A percentile compares a stretch with the other conserved stretches of the same genome.
Conservation (phyloP, 2,113 vertebrate species). For the Syngnathus scovelli region DNA sequence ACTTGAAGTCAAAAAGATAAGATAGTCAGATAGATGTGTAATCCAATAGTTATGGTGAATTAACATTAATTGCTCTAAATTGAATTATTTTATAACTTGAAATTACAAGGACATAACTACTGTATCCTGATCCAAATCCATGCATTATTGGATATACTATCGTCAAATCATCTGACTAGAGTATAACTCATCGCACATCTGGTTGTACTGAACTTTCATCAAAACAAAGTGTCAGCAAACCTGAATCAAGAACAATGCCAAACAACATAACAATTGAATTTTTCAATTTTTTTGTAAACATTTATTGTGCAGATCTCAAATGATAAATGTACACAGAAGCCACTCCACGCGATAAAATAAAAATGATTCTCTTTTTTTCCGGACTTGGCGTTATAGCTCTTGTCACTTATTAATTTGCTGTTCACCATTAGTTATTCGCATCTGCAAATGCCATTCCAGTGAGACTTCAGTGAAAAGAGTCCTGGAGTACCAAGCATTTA, state of each 20-base stretch:
- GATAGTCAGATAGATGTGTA: neutral
- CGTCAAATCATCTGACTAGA: neutral
- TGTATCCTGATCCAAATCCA: neutral
- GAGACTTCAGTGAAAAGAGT: no score
- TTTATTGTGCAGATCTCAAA: no score
- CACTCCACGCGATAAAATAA: no score
- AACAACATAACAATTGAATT: neutral
- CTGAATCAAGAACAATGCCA: slow-evolving; percentile 1
- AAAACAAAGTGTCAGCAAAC: slow-evolving; percentile 20
- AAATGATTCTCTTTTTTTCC: no score
- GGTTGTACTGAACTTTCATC: neutral
- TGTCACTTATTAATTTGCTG: no score
- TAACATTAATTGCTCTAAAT: neutral
- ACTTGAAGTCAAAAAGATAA: slow-evolving; percentile 42
- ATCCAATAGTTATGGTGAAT: neutral
- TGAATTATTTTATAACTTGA: neutral
- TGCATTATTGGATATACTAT: neutral
- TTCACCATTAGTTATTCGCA: no score
- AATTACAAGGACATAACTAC: no score
- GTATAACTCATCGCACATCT: neutral
- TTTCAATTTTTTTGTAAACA: no score
- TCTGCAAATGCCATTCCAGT: no score
- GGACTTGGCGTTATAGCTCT: no score
- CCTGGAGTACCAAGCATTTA: no score
- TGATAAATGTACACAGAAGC: no score